Evolutionary conservation across 2,797 vertebrate species (phyloP).

Genomic region (Micrastur ruficollis): DNA sequence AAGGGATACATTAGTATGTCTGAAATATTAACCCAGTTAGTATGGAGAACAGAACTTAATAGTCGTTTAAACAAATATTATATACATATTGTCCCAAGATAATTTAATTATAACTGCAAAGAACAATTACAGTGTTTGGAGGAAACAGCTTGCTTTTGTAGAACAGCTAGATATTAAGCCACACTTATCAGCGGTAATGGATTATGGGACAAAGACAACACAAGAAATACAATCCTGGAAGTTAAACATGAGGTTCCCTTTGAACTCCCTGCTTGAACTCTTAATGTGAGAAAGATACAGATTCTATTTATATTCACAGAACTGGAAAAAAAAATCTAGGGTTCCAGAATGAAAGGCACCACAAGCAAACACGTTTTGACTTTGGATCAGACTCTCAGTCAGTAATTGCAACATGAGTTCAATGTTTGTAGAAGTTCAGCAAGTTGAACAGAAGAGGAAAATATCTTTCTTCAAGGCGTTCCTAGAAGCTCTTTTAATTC

Average conservation of each 20-base stretch:
- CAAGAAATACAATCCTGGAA: background rate
- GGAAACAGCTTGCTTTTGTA: background rate
- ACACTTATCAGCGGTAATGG: background rate
- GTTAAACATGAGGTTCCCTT: background rate
- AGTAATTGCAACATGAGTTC: accelerated
- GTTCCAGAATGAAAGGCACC: background rate
- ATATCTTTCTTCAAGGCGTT: background rate
- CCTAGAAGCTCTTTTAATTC: background rate
- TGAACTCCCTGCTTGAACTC: background rate
- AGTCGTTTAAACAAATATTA: background rate
- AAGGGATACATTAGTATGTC: background rate
- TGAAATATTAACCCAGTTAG: background rate
- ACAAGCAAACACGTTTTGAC: background rate
- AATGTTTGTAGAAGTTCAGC: background rate
- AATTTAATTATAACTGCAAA: background rate
- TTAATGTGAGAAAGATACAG: background rate
- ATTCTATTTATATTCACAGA: background rate
- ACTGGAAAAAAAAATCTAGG: background rate
- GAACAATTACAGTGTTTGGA: background rate
- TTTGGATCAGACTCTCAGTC: background rate
- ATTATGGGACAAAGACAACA: background rate
- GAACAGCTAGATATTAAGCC: background rate
- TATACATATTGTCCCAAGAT: background rate
- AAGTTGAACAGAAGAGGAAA: background rate
- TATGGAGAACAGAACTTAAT: background rate